These are phyloP conservation scores for Phalacrocorax aristotelis DNA, from an alignment of 2,113 vertebrate genomes.

Conservation along the genomic window DNA sequence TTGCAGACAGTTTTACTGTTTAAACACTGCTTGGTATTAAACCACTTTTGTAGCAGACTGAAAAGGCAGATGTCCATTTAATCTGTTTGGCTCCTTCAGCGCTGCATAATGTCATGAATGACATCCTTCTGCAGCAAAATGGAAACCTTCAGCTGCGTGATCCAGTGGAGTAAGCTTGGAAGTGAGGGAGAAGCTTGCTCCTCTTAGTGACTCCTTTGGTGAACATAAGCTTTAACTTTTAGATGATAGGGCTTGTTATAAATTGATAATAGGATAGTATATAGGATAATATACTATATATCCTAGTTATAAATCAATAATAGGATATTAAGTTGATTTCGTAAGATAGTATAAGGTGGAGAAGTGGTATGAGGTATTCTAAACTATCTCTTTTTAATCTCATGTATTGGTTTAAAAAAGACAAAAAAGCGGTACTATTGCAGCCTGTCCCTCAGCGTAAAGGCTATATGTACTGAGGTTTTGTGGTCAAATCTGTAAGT, in stretches of 20 bases:
- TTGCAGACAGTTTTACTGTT: constrained; percentile 52
- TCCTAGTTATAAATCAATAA: neutral
- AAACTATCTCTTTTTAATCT: neutral
- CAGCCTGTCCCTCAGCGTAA: neutral
- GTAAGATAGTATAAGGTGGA: neutral
- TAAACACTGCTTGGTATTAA: constrained; percentile 49
- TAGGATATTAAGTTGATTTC: neutral
- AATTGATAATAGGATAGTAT: neutral
- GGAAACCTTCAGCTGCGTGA: neutral
- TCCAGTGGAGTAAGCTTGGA: neutral
- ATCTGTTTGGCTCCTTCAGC: constrained; percentile 12
- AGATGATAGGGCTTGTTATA: neutral
- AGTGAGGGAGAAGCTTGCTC: neutral
- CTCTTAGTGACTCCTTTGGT: neutral
- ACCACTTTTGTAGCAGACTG: constrained; percentile 28
- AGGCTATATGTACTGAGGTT: neutral
- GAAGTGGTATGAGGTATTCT: neutral
- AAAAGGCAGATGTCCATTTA: constrained; percentile 57
- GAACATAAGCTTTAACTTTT: neutral
- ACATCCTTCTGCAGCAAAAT: neutral
- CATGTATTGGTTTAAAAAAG: neutral
- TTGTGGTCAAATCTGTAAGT: neutral
- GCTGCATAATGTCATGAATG: neutral
- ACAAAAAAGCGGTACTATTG: neutral
- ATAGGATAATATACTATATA: neutral